Base-by-base conservation (phyloP, 2,113 vertebrate species). In the Laterallus jamaicensis region DNA sequence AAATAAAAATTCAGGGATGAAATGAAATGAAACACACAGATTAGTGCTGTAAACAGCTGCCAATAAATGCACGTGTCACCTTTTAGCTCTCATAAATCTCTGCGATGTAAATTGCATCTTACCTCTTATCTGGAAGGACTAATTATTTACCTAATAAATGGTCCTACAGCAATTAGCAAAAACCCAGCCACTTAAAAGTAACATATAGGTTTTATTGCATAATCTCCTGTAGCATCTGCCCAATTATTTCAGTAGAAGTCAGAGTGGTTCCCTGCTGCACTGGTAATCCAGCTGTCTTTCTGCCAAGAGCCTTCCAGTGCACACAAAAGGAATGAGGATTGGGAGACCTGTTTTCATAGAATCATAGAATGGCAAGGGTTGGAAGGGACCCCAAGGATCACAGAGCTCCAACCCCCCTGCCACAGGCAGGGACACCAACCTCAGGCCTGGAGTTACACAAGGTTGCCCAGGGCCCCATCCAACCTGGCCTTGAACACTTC, bases 1-100 rank as follows among this genome's bases (percentile, higher is more conserved):
- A 94, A 97, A 95, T 82, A 90, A 93, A 96, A 96, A 97, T 82
- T 94, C 83, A 91, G 86, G 73, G 96, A 76, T 68, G 28, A 88
- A 82, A 87, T n/a, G 81, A 88, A 82, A 86, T 29, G 77, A 93
- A 96, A 56, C 60, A 91, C 84, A 82, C 13, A 90, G 87, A 88
- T 91, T 55, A 91, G 49, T 81, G n/a, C 76, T 82, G 73, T 77
- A 96, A 97, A 83, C 66, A 82, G 91, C 73, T 73, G 63, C 62
- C 76, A 94, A 76, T 94, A 81, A 56, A 89, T 7, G 29, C 64
- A 47, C 15, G 47, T 69, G 40, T 78, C 94, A 93, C 71, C 76
- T 95, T 93, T 84, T 62, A 82, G 40, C 25, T 86, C 58, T 89
- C 70, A 63, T 64, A 95, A 93, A 92, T 86, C 76, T 92, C 77